Evolutionary conservation across 1,140 invertebrate genomes (phyloP).

Genomic region (Armadillidium nasatum): DNA sequence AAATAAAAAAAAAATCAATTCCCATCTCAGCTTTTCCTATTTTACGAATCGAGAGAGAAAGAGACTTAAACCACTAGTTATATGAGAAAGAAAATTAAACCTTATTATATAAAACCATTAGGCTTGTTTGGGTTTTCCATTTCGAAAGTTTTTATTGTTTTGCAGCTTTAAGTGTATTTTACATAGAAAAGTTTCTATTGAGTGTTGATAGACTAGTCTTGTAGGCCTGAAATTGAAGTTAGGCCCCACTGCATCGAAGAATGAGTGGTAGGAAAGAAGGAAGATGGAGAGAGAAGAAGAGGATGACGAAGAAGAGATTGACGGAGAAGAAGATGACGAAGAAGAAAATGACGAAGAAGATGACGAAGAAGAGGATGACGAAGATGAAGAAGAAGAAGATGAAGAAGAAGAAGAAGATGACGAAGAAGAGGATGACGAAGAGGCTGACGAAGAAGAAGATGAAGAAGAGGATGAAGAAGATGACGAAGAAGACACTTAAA

Average conservation of each 20-base stretch:
- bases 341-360: too few relatives aligned
- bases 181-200: constrained; percentile 26
- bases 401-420: neutral
- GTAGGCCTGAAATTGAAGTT: constrained; percentile 24
- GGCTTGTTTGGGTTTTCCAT: neutral
- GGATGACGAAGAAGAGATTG: neutral
- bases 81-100: neutral
- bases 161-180: constrained; percentile 13
- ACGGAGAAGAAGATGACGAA: neutral
- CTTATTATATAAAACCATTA: neutral
- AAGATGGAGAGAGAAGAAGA: neutral
- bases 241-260: constrained; percentile 16
- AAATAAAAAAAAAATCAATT: constrained; percentile 13
- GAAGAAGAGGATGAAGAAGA: neutral
- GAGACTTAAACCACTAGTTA: neutral
- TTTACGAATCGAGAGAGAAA: neutral
- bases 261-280: neutral
- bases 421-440: neutral
- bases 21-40: constrained; percentile 11
- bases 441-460: neutral
- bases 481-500: too few relatives aligned
- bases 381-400: neutral
- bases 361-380: too few relatives aligned
- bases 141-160: neutral
- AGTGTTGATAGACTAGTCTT: constrained; percentile 27